These are phyloP conservation scores for Nothura maculosa DNA, from an alignment of 2,797 vertebrate species.

Conservation along the genomic window DNA sequence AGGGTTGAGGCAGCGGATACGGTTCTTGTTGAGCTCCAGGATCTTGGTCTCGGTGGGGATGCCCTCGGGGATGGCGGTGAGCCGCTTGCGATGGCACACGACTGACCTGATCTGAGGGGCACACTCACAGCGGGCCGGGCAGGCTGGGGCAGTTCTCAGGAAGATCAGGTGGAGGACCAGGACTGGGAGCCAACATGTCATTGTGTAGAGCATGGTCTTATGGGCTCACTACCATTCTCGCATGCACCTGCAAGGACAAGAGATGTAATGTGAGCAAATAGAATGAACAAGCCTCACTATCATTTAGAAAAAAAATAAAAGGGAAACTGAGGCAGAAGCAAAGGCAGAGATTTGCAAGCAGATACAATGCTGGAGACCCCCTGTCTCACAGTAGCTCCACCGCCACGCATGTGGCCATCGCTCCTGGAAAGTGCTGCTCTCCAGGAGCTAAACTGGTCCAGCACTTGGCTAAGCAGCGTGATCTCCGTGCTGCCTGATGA, in stretches of 20 bases:
- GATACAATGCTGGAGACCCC: background rate
- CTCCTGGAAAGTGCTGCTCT: background rate
- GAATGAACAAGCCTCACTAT: fast-evolving
- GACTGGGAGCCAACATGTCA: conserved; percentile 82
- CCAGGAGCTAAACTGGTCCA: background rate
- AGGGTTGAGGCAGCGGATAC: conserved; percentile 93
- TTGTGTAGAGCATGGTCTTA: conserved; percentile 85
- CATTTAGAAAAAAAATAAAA: fast-evolving
- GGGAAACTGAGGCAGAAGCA: conserved; percentile 1
- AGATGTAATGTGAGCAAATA: fast-evolving
- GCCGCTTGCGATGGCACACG: conserved; percentile 89
- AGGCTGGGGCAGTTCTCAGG: conserved; percentile 79
- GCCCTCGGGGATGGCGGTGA: conserved; percentile 91
- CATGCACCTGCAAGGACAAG: conserved; percentile 80
- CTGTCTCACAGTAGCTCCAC: background rate
- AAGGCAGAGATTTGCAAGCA: background rate
- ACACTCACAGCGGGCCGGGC: conserved; percentile 95
- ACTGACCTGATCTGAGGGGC: conserved; percentile 85
- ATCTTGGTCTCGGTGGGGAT: conserved; percentile 91
- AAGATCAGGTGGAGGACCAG: conserved; percentile 85
- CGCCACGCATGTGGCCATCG: fast-evolving
- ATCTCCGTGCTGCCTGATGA: no score
- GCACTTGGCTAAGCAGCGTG: no score
- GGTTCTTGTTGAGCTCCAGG: conserved; percentile 94
- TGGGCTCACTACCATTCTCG: conserved; percentile 81